Conservation (phyloP, 1,140 invertebrate species). For the Ganaspis sp. region DNA sequence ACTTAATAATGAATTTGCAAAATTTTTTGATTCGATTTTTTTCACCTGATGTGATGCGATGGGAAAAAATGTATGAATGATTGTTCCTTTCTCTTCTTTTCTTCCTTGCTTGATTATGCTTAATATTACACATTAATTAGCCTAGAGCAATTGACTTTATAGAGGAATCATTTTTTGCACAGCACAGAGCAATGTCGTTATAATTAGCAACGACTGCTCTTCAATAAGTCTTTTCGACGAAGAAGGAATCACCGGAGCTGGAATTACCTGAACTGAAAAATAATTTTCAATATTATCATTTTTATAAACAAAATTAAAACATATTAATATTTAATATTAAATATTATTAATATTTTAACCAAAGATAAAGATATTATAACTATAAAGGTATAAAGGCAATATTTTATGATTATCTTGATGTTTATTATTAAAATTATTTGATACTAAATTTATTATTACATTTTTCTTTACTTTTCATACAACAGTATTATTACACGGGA, state of each 20-base stretch:
- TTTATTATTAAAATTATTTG: too few relatives aligned
- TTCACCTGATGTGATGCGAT: background rate
- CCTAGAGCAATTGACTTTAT: conserved; percentile 74
- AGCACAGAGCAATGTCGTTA: conserved; percentile 62
- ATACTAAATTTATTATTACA: too few relatives aligned
- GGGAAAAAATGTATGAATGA: conserved; percentile 21
- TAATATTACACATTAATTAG: conserved; percentile 64
- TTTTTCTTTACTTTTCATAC: too few relatives aligned
- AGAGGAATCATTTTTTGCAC: conserved; percentile 70
- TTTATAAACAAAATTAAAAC: background rate
- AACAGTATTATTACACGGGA: too few relatives aligned
- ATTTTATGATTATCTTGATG: too few relatives aligned
- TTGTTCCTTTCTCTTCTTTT: conserved; percentile 31
- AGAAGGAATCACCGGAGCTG: conserved; percentile 59
- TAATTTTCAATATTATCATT: conserved; percentile 35
- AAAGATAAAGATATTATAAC: too few relatives aligned
- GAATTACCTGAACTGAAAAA: conserved; percentile 69
- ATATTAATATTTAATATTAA: background rate
- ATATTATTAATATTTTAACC: conserved; percentile 26
- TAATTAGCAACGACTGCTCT: conserved; percentile 59
- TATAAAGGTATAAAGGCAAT: too few relatives aligned
- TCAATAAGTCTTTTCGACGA: conserved; percentile 61
- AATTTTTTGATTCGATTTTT: conserved; percentile 19
- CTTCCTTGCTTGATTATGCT: conserved; percentile 58
- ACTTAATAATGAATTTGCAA: conserved; percentile 17